Evolutionary conservation across 2,888 invertebrate genomes (phyloP).

Genomic region (Leptothorax acervorum): DNA sequence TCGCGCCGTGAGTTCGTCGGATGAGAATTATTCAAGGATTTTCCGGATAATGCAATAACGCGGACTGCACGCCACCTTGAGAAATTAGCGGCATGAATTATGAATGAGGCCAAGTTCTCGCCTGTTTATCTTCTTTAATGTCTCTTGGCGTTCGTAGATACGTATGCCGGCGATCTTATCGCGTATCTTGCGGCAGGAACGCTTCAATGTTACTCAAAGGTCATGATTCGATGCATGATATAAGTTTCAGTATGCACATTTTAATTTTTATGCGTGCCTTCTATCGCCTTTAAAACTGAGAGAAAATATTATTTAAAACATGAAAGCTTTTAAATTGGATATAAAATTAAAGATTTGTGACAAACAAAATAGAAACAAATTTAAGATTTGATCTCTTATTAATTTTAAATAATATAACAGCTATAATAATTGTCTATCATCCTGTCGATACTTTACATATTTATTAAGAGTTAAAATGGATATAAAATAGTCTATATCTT

Average conservation of each 20-base stretch:
- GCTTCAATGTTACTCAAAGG: background rate
- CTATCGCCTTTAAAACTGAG: background rate
- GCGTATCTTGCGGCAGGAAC: background rate
- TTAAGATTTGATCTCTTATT: background rate
- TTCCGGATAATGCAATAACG: constrained; percentile 75
- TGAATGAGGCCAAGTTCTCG: constrained; percentile 73
- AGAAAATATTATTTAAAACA: background rate
- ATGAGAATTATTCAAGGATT: constrained; percentile 76
- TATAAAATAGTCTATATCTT: background rate
- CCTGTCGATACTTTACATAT: background rate
- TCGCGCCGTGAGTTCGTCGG: constrained; percentile 61
- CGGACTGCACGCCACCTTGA: constrained; percentile 66
- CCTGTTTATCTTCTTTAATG: constrained; percentile 76
- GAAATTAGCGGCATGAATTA: constrained; percentile 77
- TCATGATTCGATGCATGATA: background rate
- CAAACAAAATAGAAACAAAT: background rate
- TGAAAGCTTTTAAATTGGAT: background rate
- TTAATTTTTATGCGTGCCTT: background rate
- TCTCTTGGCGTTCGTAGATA: constrained; percentile 58
- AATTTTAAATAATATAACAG: background rate
- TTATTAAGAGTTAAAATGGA: background rate
- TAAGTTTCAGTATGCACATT: background rate
- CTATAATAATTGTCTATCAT: background rate
- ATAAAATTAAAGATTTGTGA: background rate
- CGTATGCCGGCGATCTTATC: constrained; percentile 27